A percentile compares a stretch with the other conserved stretches of the same genome.
Evolutionary conservation across 2,888 invertebrate species (phyloP).

Genomic region (Opisthograptis luteolata): DNA sequence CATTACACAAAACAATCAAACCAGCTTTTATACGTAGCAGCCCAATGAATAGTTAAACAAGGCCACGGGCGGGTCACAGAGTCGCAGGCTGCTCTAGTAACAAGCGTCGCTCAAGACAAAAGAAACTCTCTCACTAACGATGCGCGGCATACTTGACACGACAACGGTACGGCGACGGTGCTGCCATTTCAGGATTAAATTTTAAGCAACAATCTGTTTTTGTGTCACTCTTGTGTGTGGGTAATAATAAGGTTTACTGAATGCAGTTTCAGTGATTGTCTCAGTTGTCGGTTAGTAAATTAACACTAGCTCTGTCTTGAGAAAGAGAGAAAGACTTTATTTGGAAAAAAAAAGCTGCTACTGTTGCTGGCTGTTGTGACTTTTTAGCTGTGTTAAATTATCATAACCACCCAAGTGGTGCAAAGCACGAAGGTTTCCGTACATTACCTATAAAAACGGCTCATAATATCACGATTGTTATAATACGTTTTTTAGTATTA

Average conservation of each 20-base stretch:
- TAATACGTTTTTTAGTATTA: no score
- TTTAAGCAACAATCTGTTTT: constrained; percentile 41
- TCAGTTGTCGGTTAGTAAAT: no score
- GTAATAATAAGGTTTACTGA: constrained; percentile 3
- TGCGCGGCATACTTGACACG: constrained; percentile 61
- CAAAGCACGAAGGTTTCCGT: no score
- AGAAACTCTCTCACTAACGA: constrained; percentile 71
- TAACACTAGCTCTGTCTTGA: no score
- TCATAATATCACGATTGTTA: no score
- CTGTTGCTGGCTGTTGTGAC: no score
- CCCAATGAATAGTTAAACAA: constrained; percentile 68
- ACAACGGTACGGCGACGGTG: constrained; percentile 34
- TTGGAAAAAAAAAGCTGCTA: no score
- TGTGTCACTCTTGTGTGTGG: constrained; percentile 31
- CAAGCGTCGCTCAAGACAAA: constrained; percentile 73
- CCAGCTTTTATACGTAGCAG: constrained; percentile 38
- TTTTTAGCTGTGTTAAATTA: no score
- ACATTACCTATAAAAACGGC: no score
- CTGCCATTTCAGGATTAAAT: constrained; percentile 42
- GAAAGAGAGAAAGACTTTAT: no score
- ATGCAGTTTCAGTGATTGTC: not conserved
- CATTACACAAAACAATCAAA: constrained; percentile 15
- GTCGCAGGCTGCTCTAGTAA: constrained; percentile 44
- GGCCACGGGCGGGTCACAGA: constrained; percentile 64
- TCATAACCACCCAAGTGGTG: no score